Base-by-base conservation (phyloP, 2,113 vertebrate genomes). In the Hassar affinis region DNA sequence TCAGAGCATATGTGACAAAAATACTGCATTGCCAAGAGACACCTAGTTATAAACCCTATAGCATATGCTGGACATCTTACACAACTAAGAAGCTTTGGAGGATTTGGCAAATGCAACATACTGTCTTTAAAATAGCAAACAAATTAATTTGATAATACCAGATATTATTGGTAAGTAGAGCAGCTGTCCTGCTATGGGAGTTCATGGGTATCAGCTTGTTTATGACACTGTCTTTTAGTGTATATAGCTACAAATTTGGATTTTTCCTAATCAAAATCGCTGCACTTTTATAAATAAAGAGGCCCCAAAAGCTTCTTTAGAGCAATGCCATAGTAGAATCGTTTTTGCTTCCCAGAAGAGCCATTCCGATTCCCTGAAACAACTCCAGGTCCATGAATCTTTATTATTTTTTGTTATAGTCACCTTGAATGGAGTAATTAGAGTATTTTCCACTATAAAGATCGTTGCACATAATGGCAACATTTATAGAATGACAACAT, bases 1-100 rank as follows among this genome's bases (percentile, higher is more conserved):
- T 80, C 42, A 59, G 69, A 62, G 56, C 54, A 77, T 57, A 64
- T 66, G 49, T 80, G 76, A 82, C 59, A 82, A 72, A 38, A 78
- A 52, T 71, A 20, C n/a, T 7, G 3, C 64, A 54, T 59, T 47
- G 14, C 18, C 59, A 42, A 66, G 78, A n/a, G 33, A 64, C 68
- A 62, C 33, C 14, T 38, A 49, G 71, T 61, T 72, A 62, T 74
- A 85, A 56, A 75, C n/a, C 56, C 57, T 25, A 18, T 30, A 61
- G 81, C 30, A 30, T 45, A 83, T 83, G 81, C 49, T 57, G 54
- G 72, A 75, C 20, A 62, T 47, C 10, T 77, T 38, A 33, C 42
- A 74, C 80, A n/a, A 38, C 59, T 76, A 17, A 20, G 38, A 59
- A 30, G 52, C 30, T 45, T 54, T 52, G 9, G 49, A 72, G 45